A percentile compares a stretch with the other conserved stretches of the same genome.
Evolutionary conservation across 2,888 invertebrate genomes (phyloP).

Genomic region (Mythimna impura): DNA sequence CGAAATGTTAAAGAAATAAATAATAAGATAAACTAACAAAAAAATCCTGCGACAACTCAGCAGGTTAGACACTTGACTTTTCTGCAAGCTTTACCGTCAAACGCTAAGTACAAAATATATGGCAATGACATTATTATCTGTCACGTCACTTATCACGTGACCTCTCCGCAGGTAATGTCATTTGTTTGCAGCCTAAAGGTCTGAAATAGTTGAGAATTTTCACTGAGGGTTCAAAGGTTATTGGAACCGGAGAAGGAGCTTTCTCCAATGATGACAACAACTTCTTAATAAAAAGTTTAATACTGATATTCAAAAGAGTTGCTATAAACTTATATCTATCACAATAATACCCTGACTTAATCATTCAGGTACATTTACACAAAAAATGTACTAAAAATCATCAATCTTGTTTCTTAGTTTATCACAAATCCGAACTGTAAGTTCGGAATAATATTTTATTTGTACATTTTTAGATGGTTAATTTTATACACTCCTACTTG

Average conservation of each 20-base stretch:
- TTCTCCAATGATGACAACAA: background rate
- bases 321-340: constrained; percentile 25
- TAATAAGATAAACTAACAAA: background rate
- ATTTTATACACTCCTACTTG: background rate
- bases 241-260: background rate
- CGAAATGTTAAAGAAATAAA: too few relatives aligned
- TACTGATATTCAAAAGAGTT: constrained; percentile 6
- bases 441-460: background rate
- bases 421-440: background rate
- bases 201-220: background rate
- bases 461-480: background rate
- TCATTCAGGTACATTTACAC: background rate
- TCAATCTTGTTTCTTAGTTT: background rate
- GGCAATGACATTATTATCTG: too few relatives aligned
- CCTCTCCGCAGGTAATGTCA: too few relatives aligned
- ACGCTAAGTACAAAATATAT: too few relatives aligned
- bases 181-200: too few relatives aligned
- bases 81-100: too few relatives aligned
- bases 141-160: too few relatives aligned
- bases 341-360: constrained; percentile 46
- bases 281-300: background rate
- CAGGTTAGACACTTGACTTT: too few relatives aligned
- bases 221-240: background rate
- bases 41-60: too few relatives aligned
- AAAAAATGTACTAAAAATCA: background rate